These are phyloP conservation scores for Drosophila formosana DNA, from an alignment of 2,888 invertebrate genomes.

Conservation along the genomic window DNA sequence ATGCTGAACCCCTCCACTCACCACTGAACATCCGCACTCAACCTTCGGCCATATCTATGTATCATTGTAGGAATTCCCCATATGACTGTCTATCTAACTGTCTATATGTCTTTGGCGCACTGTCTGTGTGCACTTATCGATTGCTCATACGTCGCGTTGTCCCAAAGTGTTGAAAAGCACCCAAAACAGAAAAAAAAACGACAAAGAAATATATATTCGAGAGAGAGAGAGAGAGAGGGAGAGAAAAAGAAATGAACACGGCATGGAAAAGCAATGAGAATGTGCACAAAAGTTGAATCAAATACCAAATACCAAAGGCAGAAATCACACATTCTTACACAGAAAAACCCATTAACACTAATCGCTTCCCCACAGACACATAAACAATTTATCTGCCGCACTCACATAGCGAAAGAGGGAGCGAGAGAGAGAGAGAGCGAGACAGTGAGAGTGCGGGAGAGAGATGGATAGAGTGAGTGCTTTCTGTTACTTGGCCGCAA, in stretches of 20 bases:
- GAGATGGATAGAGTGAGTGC: constrained; percentile 33
- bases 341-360: constrained; percentile 80
- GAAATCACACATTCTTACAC: constrained; percentile 74
- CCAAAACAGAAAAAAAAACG: constrained; percentile 15
- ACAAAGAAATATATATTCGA: constrained; percentile 21
- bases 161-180: constrained; percentile 61
- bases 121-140: constrained; percentile 72
- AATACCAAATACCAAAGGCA: constrained; percentile 68
- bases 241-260: constrained; percentile 31
- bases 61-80: constrained; percentile 60
- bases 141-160: constrained; percentile 71
- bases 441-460: background rate
- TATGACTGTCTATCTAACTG: constrained; percentile 69
- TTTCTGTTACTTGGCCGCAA: constrained; percentile 66
- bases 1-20: constrained; percentile 28
- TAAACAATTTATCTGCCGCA: constrained; percentile 81
- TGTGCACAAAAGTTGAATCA: constrained; percentile 71
- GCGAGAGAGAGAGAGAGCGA: background rate
- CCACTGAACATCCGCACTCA: background rate
- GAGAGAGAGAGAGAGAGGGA: background rate
- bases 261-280: constrained; percentile 61
- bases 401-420: constrained; percentile 32
- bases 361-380: constrained; percentile 83
- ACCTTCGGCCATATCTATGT: constrained; percentile 26
- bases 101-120: constrained; percentile 46